Base-by-base conservation (phyloP, 2,797 vertebrate genomes). In the Rallus crepitans region DNA sequence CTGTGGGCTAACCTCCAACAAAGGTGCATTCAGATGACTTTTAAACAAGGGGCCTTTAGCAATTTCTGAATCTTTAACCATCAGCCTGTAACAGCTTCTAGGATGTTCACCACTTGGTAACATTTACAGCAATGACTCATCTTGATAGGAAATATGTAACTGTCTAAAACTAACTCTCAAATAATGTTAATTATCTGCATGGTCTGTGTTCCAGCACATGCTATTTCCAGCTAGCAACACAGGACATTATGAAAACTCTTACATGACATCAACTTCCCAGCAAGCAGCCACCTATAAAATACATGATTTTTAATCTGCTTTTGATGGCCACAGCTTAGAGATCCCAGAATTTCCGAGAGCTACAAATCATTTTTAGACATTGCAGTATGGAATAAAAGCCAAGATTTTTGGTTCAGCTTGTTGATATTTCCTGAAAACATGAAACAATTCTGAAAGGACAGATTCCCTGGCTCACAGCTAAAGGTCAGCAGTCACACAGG, bases 401-500 rank as follows among this genome's bases (percentile, higher is more conserved):
- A 89, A 82, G 69, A n/a, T 24, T 94, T 93, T 86, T 85, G 59
- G 73, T 92, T 93, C 0, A 3, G 70, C 40, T 82, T 92, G 72
- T 94, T 95, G 93, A 91, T 83, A 89, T 90, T 91, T 94, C 86
- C 91, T 85, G 90, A 94, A 96, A 93, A 94, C 55, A 80, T 73
- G 81, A 94, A 94, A 93, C 89, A 69, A 75, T 83, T 92, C 90
- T 90, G 77, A 90, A 92, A 91, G 95, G 87, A 82, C 75, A 87
- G 92, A 89, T 92, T 84, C 91, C 66, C 87, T 93, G 94, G 96
- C 90, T 94, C 60, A 47, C 82, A 94, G 77, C 88, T 95, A 92
- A 96, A 97, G 96, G 95, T 95, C 95, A 95, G 81, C 56, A 81
- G 90, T 81, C 93, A 92, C 78, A 83, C 37, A 87, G 87, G 78